Base-by-base conservation (phyloP, 2,113 vertebrate species). In the Oncorhynchus masou region DNA sequence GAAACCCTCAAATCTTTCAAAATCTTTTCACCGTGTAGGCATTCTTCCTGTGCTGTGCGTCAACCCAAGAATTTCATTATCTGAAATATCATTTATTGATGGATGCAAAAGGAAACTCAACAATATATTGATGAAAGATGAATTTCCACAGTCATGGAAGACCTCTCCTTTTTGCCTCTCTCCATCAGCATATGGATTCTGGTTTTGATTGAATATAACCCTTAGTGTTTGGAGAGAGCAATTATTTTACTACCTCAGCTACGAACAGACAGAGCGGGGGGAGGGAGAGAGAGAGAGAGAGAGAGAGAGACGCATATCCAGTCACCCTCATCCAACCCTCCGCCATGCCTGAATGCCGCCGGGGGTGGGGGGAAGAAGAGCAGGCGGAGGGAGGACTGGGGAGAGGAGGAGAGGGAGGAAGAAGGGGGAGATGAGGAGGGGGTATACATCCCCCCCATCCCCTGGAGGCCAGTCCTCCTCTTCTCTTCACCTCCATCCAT, bases 401-500 rank as follows among this genome's bases (percentile, higher is more conserved):
- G 80, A 82, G 84, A 71, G 80, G 79, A 87, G 83, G 81, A 31
- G 65, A 64, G 74, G 77, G 71, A 39, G 76, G 70, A 76, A 39
- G 82, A 73, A 74, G 45, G 71, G 70, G 49, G 65, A 22, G 70
- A 64, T 39, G 65, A 34, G 64, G 31, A 62, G 54, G 62, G 12
- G 45, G 74, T 71, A 39, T 75, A 72, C 81, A 39, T 9, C 39
- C 39, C 39, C 39, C 39, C 9, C 9, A 74, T 84, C 84, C 90
- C 90, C 89, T 74, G 5, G 81, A 89, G 90, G 84, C 83, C 78
- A 84, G 77, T 88, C 84, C 87, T 88, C 89, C 82, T 86, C 85
- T 81, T 90, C 83, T 90, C 82, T 91, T 91, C 90, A 92, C 90
- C 92, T 85, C 88, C 85, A 93, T 93, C 91, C 89, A 93, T 93